Evolutionary conservation across 2,797 vertebrate genomes (phyloP), one percentile per base, ranked within the genome.

Genomic region (Sebastes miniatus): DNA sequence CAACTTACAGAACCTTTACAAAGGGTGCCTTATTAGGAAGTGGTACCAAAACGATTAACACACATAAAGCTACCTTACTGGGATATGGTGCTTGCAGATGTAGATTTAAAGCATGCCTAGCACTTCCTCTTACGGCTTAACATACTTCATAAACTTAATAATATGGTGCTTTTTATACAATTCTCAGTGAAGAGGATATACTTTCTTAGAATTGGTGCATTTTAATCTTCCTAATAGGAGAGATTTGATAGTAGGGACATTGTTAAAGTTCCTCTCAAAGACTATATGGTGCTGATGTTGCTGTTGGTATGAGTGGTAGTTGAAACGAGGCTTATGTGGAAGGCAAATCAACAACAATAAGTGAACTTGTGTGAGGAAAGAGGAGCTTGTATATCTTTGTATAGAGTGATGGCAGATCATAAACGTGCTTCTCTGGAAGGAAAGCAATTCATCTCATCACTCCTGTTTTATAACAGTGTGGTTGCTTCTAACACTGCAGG

Each of bases 181-280:
- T 87, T 85, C 76, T 90, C 89, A 87, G 72, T 80, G 22, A 80
- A 89, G 90, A 89, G 77, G 83, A 90, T 73, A 56, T 32, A 52
- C 75, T 81, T 76, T 85, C 14, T 73, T 70, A 72, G 77, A 89
- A 81, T 56, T 50, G 82, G 78, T 90, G 86, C 76, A 69, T 91
- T 88, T 77, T 79, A 82, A 87, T 93, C 91, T 88, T 90, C 82
- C 72, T 83, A 77, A 87, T 47, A 88, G 89, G 77, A 89, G 88
- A 91, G 77, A 86, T 84, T 77, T 86, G 57, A 89, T 87, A 14
- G 31, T 78, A 63, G 79, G 90, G 88, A 85, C 85, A 83, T 87
- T 87, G 81, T 90, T 84, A 16, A 87, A 83, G 89, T 90, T 89
- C 85, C 88, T 87, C 69, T 85, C 39, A 77, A 63, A 82, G 71